phyloP scores from a whole-genome alignment of 2,888 invertebrate genomes.

The Drosophila helvetica region DNA sequence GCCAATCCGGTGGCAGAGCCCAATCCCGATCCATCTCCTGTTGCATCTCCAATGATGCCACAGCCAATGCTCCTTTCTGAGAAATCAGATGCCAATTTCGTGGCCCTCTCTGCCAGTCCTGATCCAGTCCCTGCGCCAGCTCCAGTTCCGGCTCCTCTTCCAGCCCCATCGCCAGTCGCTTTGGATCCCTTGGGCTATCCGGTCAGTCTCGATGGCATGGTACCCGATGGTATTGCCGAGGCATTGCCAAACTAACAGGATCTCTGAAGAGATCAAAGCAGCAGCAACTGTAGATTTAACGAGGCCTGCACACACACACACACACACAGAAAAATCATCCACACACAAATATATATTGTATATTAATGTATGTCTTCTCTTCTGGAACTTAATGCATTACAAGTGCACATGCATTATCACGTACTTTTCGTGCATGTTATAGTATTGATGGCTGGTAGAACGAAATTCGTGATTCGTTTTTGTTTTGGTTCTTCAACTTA shows the following conservation, averaged over 20 bases:
- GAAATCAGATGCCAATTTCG: constrained; percentile 7
- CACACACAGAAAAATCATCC: constrained; percentile 2
- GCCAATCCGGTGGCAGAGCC: not conserved
- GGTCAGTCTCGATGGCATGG: constrained; percentile 1
- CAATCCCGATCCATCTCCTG: too few relatives aligned
- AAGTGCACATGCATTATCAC: too few relatives aligned
- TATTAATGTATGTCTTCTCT: constrained; percentile 19
- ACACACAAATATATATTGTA: constrained; percentile 14
- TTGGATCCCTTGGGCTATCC: too few relatives aligned
- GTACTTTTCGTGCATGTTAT: too few relatives aligned
- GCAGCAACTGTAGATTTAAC: not conserved
- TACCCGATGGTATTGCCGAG: constrained; percentile 1
- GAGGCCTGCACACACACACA: constrained; percentile 27
- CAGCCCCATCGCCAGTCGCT: too few relatives aligned
- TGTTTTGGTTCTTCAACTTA: too few relatives aligned
- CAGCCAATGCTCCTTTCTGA: not conserved
- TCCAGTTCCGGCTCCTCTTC: not conserved
- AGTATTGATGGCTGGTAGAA: too few relatives aligned
- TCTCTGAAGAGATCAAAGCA: constrained; percentile 2
- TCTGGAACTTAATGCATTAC: constrained; percentile 9
- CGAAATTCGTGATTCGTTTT: too few relatives aligned
- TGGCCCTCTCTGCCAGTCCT: constrained; percentile 16
- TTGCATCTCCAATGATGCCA: not conserved
- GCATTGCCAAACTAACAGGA: not conserved
- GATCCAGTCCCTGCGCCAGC: too few relatives aligned